phyloP scores from a whole-genome alignment of 2,888 invertebrate species.

The Sphinx pinastri region DNA sequence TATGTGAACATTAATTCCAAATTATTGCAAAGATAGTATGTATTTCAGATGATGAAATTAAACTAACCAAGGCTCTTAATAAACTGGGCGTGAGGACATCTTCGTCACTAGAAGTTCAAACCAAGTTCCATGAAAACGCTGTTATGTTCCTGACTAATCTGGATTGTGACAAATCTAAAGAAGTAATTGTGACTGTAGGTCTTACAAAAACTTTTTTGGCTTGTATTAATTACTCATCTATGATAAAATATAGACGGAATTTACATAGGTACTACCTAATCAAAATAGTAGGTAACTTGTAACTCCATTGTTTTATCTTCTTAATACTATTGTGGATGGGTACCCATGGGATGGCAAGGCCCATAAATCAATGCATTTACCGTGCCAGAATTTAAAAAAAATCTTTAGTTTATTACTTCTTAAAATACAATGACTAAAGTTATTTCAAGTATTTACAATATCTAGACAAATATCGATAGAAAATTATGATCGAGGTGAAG shows the following conservation, averaged over 20 bases:
- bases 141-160: slow-evolving; percentile 60
- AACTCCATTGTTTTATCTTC: too few species aligned
- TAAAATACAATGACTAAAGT: not conserved
- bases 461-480: not conserved
- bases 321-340: too few species aligned
- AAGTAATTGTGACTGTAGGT: slow-evolving; percentile 52
- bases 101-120: slow-evolving; percentile 34
- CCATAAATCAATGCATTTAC: too few species aligned
- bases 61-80: slow-evolving; percentile 47
- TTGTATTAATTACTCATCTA: too few species aligned
- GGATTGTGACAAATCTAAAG: slow-evolving; percentile 49
- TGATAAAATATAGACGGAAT: too few species aligned
- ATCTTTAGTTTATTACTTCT: not conserved
- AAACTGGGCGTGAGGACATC: slow-evolving; percentile 47
- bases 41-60: slow-evolving; percentile 46
- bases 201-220: too few species aligned
- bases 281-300: too few species aligned
- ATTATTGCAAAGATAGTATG: not conserved
- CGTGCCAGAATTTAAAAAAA: too few species aligned
- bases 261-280: too few species aligned
- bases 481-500: not conserved
- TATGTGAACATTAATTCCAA: too few species aligned
- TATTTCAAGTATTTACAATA: not conserved
- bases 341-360: too few species aligned
- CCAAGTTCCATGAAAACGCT: slow-evolving; percentile 48